Evolutionary conservation across 2,113 vertebrate species (phyloP), one percentile per base, ranked within the genome.

Genomic region (Lamprologus ornatipinnis): DNA sequence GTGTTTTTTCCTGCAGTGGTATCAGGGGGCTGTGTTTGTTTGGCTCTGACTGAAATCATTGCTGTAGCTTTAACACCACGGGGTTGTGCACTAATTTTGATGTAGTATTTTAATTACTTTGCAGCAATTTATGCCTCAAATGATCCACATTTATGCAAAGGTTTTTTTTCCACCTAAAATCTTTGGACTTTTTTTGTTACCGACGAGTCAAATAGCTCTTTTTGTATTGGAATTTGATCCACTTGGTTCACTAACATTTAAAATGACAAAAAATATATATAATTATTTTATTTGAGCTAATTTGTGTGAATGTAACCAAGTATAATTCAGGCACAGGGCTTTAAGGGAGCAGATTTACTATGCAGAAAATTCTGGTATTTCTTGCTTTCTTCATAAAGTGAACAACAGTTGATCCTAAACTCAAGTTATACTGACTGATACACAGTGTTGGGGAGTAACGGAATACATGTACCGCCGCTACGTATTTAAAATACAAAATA

Each of bases 31-130:
- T 73, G 13, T 73, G 13, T 42, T 73, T 73, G 68, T 73, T 73
- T 73, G 21, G 37, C 2, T 70, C 37, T 42, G n/a, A 42, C n/a
- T 23, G n/a, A 70, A 70, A 45, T 26, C 9, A 4, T 63, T 63
- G 58, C 28, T 63, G 58, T 63, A 45, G 63, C 19, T 13, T 37
- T 68, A 37, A 68, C 63, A 21, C 10, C 15, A 12, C 3, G 0
- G 42, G 15, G 9, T 19, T 75, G 23, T 31, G 9, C 14, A 19
- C 4, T 11, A 19, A 28, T 75, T 47, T 7, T 28, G 42, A 31
- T 0, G 4, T 47, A 47, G 9, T 0, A 49, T 28, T 47, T 28
- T 49, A 75, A 73, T 6, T 73, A 13, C 65, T 23, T 23, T 23
- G 21, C 8, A 73, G 13, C 37, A 10, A 73, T 73, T 26, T 5